These are phyloP conservation scores for Epizoanthus illoricatus DNA, from an alignment of 92 coral and sea anemone genomes.

Conservation along the genomic window DNA sequence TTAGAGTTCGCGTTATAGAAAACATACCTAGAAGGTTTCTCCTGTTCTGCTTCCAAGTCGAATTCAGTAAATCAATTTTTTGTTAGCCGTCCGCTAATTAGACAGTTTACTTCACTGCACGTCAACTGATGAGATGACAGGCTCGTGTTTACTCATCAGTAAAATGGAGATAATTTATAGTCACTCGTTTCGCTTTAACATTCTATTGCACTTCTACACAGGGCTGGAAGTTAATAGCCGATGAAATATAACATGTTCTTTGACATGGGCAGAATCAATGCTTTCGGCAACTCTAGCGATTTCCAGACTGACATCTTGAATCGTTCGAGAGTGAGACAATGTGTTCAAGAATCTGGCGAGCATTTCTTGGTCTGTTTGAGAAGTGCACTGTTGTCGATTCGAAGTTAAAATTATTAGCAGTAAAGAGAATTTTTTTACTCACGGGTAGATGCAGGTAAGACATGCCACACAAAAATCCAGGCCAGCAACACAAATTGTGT, in stretches of 20 bases:
- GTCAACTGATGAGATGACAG: not conserved
- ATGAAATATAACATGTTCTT: conserved; percentile 6
- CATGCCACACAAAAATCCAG: conserved; percentile 18
- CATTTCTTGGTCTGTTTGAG: not conserved
- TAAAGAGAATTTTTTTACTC: conserved; percentile 3
- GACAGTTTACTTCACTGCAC: not conserved
- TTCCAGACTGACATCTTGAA: not conserved
- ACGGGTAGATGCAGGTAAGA: conserved; percentile 2
- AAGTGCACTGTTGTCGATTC: not conserved
- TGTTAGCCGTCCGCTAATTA: too few relatives aligned
- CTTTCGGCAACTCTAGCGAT: not conserved
- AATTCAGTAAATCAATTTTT: too few relatives aligned
- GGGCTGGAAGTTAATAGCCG: not conserved
- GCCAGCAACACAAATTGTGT: conserved; percentile 18
- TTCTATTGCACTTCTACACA: conserved; percentile 62
- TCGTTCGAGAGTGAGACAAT: not conserved
- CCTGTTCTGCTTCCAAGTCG: not conserved
- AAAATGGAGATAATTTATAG: conserved; percentile 48
- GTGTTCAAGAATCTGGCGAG: not conserved
- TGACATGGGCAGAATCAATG: not conserved
- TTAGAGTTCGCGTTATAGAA: not conserved
- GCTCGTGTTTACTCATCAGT: conserved; percentile 45
- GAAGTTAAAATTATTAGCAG: not conserved
- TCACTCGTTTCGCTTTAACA: conserved; percentile 59
- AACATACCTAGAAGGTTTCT: not conserved